Percentiles rank a stretch among this genome's conserved stretches.
Conservation (phyloP, 1,140 invertebrate species). For the Formica exsecta region DNA sequence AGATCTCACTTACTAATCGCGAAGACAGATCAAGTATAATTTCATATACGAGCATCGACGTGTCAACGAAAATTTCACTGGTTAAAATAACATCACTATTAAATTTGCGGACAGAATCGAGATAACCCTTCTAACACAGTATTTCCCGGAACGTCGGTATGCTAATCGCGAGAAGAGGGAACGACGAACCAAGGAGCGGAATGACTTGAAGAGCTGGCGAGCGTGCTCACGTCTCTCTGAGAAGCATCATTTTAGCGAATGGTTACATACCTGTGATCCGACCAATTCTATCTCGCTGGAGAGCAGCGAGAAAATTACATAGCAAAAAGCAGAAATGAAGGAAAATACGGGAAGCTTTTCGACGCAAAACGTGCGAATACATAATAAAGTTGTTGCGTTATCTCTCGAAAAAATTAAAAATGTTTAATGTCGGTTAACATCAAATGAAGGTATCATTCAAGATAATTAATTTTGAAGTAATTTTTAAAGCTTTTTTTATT, state of each 20-base stretch:
- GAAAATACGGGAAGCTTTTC: slow-evolving; percentile 25
- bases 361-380: neutral
- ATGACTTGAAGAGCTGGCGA: slow-evolving; percentile 45
- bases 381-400: neutral
- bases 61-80: slow-evolving; percentile 33
- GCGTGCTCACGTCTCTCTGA: slow-evolving; percentile 13
- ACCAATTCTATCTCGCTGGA: slow-evolving; percentile 18
- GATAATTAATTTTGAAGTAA: too few relatives aligned
- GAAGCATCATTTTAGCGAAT: slow-evolving; percentile 37
- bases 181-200: slow-evolving; percentile 32
- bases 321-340: slow-evolving; percentile 19
- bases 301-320: slow-evolving; percentile 46
- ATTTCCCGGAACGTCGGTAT: slow-evolving; percentile 53
- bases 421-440: neutral
- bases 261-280: slow-evolving; percentile 10
- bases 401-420: neutral
- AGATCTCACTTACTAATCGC: slow-evolving; percentile 1
- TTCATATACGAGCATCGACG: neutral
- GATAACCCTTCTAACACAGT: slow-evolving; percentile 27
- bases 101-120: neutral
- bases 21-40: slow-evolving; percentile 1
- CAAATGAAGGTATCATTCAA: neutral
- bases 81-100: slow-evolving; percentile 46
- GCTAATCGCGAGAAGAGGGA: slow-evolving; percentile 42
- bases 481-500: too few relatives aligned